A percentile compares a stretch with the other conserved stretches of the same genome.
Conservation (phyloP, 2,888 invertebrate genomes). For the Mythimna vitellina region DNA sequence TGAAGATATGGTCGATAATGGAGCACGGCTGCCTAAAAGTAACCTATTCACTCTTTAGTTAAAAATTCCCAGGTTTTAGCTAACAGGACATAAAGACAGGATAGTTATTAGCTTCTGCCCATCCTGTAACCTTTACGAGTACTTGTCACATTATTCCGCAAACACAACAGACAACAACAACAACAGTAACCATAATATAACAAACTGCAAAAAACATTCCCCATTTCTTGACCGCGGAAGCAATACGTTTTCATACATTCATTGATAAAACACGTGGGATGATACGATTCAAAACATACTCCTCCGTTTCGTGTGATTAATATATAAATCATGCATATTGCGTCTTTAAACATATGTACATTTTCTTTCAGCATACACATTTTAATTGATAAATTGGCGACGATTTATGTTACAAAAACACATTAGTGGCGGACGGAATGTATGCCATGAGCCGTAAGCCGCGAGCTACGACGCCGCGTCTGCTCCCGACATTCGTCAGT, state of each 20-base stretch:
- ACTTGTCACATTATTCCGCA: not conserved
- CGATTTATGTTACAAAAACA: slow-evolving; percentile 55
- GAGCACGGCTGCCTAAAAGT: no score
- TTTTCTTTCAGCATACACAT: slow-evolving; percentile 42
- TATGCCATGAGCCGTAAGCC: slow-evolving; percentile 16
- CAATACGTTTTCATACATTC: slow-evolving; percentile 43
- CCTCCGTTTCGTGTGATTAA: slow-evolving; percentile 32
- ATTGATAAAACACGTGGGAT: slow-evolving; percentile 37
- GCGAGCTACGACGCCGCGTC: slow-evolving; percentile 27
- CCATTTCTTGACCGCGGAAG: slow-evolving; percentile 8
- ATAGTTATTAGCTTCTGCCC: no score
- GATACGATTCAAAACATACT: slow-evolving; percentile 28
- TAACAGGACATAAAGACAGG: no score
- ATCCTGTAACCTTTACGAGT: not conserved
- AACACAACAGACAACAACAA: not conserved
- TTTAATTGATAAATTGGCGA: slow-evolving; percentile 57
- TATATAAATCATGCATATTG: slow-evolving; percentile 34
- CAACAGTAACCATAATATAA: slow-evolving; percentile 9
- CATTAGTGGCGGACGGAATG: slow-evolving; percentile 35
- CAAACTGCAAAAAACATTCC: slow-evolving; percentile 16
- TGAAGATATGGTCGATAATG: no score
- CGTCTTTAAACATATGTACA: slow-evolving; percentile 32
- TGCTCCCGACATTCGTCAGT: slow-evolving; percentile 34
- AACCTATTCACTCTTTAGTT: no score
- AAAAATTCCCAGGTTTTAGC: no score